Evolutionary conservation across 1,140 invertebrate species (phyloP), one percentile per base, ranked within the genome.

Genomic region (Neodiprion fabricii): DNA sequence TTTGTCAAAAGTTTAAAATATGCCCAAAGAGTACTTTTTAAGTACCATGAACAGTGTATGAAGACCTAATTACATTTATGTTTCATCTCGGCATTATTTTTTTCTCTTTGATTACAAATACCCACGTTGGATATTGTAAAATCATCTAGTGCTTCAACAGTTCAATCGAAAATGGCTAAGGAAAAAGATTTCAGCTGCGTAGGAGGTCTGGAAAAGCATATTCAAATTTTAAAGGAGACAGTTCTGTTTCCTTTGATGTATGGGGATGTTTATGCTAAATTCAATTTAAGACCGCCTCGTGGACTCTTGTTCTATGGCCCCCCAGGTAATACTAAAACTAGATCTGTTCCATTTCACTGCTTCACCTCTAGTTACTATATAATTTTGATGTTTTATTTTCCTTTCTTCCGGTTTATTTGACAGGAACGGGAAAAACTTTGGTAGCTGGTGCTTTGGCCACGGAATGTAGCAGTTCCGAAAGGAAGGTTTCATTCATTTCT

Each of bases 231-330:
- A 7, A 94, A 94, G 81, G 94, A 95, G 85, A 93, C 94, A 78
- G 88, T 95, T 9, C 83, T 95, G 9, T 92, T 94, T 78, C 94
- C 94, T 21, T 83, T 95, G 74, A 89, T 93, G 74, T 93, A 94
- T 79, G 91, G 93, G 4, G 92, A 95, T 74, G 87, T 95, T 53
- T 94, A 93, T 81, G 83, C 90, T 2, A 90, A 91, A 79, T 91
- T 94, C 76, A 91, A 93, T 76, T 87, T 95, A 14, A 90, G 90
- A 76, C 92, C 94, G 65, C 93, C 94, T 0, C 85, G 91, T 74
- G 94, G 95, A 21, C 90, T 96, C 65, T 83, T 96, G 4, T 92
- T 96, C 81, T 93, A 95, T 84, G 95, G 95, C 23, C 94, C 94
- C 40, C 94, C 94, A 81, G 94, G 93, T 94, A 89, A 85, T 69